Conservation (phyloP, 2,113 vertebrate species). For the Neodontobutis hainanensis region DNA sequence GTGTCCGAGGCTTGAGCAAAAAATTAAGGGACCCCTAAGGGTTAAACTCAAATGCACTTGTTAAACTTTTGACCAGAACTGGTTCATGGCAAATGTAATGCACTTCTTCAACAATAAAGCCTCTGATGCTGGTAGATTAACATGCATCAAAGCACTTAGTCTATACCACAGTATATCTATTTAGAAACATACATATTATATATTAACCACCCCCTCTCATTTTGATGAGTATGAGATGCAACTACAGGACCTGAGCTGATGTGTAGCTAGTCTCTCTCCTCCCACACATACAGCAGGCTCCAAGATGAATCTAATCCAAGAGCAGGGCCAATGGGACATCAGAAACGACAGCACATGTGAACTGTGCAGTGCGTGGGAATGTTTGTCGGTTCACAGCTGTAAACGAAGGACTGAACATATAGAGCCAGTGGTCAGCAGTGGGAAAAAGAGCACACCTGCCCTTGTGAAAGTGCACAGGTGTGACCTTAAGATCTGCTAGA, state of each 20-base stretch:
- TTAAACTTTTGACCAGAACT: too few relatives aligned
- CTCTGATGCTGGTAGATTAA: too few relatives aligned
- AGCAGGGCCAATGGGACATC: constrained; percentile 19
- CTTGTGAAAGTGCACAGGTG: constrained; percentile 13
- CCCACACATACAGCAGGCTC: constrained; percentile 21
- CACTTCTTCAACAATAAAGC: too few relatives aligned
- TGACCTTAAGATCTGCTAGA: neutral
- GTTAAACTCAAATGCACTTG: too few relatives aligned
- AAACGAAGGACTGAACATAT: constrained; percentile 8
- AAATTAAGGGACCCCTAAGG: too few relatives aligned
- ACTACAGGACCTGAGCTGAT: constrained; percentile 21
- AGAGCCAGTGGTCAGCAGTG: neutral
- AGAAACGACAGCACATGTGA: constrained; percentile 23
- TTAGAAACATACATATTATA: neutral
- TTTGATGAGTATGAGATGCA: constrained; percentile 10
- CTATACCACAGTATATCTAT: too few relatives aligned
- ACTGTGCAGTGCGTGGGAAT: constrained; percentile 36
- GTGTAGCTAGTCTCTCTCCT: constrained; percentile 5
- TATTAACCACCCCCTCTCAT: neutral
- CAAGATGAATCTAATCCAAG: constrained; percentile 16
- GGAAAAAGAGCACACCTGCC: neutral
- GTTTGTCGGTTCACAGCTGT: constrained; percentile 41
- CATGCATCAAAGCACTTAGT: too few relatives aligned
- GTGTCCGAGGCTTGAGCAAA: too few relatives aligned
- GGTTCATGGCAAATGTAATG: too few relatives aligned